Percentiles rank a stretch among this genome's conserved stretches.
Evolutionary conservation across 2,888 invertebrate genomes (phyloP).

Genomic region (Oasisia sp.): DNA sequence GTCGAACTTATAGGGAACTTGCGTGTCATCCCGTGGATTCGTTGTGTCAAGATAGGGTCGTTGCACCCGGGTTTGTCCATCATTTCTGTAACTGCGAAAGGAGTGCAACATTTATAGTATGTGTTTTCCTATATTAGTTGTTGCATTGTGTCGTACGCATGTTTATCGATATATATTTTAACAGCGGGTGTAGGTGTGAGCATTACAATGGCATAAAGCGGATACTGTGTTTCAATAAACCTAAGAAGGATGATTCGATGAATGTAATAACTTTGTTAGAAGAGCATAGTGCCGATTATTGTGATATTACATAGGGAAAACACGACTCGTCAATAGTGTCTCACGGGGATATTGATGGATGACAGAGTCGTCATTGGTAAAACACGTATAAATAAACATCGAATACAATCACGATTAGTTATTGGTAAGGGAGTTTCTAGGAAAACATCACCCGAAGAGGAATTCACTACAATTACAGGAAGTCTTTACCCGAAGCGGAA

Average conservation of each 20-base stretch:
- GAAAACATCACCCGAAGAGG: background rate
- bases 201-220: background rate
- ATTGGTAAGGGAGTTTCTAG: background rate
- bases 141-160: no score
- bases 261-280: background rate
- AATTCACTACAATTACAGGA: no score
- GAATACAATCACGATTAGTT: background rate
- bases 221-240: background rate
- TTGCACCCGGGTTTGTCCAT: background rate
- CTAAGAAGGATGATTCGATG: background rate
- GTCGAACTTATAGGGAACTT: background rate
- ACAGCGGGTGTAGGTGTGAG: no score
- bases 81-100: no score
- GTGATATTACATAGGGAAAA: no score
- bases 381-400: background rate
- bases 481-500: no score
- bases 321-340: no score
- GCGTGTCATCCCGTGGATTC: background rate
- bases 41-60: background rate
- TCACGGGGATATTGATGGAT: no score
- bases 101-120: no score
- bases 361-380: background rate
- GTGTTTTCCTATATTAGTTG: no score
- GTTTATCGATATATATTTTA: no score
- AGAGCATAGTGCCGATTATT: background rate